Evolutionary conservation across 2,797 vertebrate genomes (phyloP), one percentile per base, ranked within the genome.

Genomic region (Falco concolor): DNA sequence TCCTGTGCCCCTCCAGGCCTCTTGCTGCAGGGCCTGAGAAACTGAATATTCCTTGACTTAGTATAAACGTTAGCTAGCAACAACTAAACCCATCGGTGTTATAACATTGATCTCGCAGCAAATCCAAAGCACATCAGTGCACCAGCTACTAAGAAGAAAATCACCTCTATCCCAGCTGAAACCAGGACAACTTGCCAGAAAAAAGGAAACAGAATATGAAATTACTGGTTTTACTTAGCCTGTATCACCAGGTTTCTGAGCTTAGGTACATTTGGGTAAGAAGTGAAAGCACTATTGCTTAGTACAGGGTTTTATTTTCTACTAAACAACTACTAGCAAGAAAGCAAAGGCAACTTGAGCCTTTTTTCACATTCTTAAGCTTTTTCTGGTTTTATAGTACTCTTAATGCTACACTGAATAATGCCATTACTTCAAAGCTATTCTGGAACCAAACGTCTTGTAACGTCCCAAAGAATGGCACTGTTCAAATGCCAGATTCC

Each of bases 361-460:
- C 15, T 76, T 40, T 68, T 47, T 34, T 50, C 45, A 13, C 10
- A 36, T 56, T 69, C 59, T 63, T 17, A 64, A 52, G 28, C 32
- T 57, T 61, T 28, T n/a, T 20, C 38, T 80, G 49, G 45, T 44
- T 85, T 85, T 72, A 47, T 8, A 68, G 28, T 47, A 42, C 10
- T 23, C 56, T 22, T 24, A 47, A 75, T 13, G 10, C 63, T 70
- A 28, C 57, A 78, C 13, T 44, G 52, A 77, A 70, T 81, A 17
- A 64, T 36, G 32, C 18, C 6, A 67, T 52, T 74, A 56, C 80
- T 92, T 96, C 68, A 80, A 49, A 75, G 65, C 14, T n/a, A 52
- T 95, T 95, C 95, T 92, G 96, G 92, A 97, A 97, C 79, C 17
- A 32, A 60, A n/a, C 32, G 32, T 20, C 53, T 50, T 19, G 18